Conservation (phyloP, 1,140 invertebrate genomes). For the Kradibia gibbosae region DNA sequence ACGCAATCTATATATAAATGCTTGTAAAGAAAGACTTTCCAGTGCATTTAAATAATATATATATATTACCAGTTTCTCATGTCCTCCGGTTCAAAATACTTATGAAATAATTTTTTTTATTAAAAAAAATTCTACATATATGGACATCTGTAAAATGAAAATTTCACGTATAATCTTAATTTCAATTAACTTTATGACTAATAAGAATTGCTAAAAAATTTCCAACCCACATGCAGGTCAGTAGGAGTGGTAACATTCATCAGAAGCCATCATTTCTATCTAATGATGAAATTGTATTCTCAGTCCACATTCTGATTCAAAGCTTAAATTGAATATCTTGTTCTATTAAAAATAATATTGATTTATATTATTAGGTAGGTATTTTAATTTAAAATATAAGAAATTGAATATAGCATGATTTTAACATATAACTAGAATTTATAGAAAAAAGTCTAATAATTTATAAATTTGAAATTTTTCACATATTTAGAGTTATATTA, state of each 20-base stretch:
- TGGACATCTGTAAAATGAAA: background rate
- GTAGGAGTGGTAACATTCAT: slow-evolving; percentile 6
- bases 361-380: too few species aligned
- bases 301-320: background rate
- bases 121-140: background rate
- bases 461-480: too few species aligned
- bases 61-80: too few species aligned
- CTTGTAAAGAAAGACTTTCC: too few species aligned
- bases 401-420: too few species aligned
- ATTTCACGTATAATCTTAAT: background rate
- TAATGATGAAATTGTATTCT: background rate
- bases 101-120: background rate
- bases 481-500: too few species aligned
- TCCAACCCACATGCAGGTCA: background rate
- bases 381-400: too few species aligned
- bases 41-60: too few species aligned
- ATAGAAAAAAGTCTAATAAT: too few species aligned
- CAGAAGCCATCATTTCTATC: background rate
- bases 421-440: too few species aligned
- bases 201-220: background rate
- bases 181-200: background rate
- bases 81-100: too few species aligned
- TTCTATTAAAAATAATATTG: background rate
- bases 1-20: too few species aligned
- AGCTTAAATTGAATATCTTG: background rate